Base-by-base conservation (phyloP, 23 tunicate species). In the Phallusia fumigata region DNA sequence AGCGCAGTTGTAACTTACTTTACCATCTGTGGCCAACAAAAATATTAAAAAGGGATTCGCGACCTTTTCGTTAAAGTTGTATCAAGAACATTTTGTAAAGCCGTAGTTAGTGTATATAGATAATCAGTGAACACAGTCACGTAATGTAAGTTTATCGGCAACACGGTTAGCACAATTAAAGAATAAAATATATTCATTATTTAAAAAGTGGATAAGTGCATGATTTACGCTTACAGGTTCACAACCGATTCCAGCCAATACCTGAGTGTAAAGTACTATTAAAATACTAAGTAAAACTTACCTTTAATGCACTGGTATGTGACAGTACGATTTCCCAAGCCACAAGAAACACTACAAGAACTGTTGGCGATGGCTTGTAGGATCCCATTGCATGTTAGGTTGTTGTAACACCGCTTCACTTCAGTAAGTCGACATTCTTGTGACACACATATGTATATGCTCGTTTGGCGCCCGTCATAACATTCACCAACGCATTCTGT, bases 291-390 rank as follows among this genome's bases (percentile, higher is more conserved):
- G 47, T 40, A 3, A 40, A 40, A 40, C 47, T 30, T 30, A 65
- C 74, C 74, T 5, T 65, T 12, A 5, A 5, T 26, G 32, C 74
- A 65, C 6, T 30, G 31, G 6, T 30, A 5, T 6, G 74, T 65
- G 6, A 65, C 31, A 11, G 8, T 65, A 24, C 31, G 74, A 6
- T 28, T 65, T 26, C 74, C 74, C 3, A 6, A 28, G 32, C 74
- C 77, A 31, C 77, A 74, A 18, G 77, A 74, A 33, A 19, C 35
- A 31, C 77, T 74, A 16, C 77, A 74, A 3, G 77, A 1, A 74
- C 77, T 16, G 8, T 24, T 19, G 22, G 8, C 22, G 26, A n/a
- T n/a, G n/a, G 77, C 19, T 15, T 2, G 3, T 3, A 74, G 3
- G 10, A 1, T 30, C 19, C 77, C 77, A 11, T 2, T 18, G 19